Conservation (phyloP, 2,797 vertebrate genomes). For the Tauraco hartlaubi region DNA sequence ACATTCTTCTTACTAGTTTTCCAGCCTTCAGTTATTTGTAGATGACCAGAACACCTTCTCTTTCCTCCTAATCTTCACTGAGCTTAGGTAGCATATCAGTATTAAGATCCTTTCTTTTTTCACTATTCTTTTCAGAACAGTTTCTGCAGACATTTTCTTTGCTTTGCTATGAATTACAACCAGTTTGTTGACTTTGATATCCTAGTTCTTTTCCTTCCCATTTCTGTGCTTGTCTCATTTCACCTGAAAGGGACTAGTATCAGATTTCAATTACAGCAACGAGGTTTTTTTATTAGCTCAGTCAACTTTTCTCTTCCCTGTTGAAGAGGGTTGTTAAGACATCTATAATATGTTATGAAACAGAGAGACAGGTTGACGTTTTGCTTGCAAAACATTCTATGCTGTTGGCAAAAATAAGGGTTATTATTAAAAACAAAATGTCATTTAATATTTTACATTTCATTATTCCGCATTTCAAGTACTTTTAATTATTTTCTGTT, state of each 20-base stretch:
- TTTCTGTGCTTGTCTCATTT: not conserved
- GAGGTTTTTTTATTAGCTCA: not conserved
- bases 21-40: not conserved
- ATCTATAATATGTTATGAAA: not conserved
- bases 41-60: not conserved
- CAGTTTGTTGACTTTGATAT: not conserved
- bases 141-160: not conserved
- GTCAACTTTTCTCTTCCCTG: not conserved
- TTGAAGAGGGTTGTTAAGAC: not conserved
- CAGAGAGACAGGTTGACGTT: not conserved
- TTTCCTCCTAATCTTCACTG: not conserved
- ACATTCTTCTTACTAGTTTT: not conserved
- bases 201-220: not conserved
- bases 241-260: not conserved
- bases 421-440: conserved; percentile 7
- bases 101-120: not conserved
- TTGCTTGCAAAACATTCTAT: not conserved
- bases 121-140: not conserved
- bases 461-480: not conserved
- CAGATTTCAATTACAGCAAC: not conserved
- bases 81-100: not conserved
- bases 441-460: not conserved
- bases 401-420: not conserved
- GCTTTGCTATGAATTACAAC: not conserved
- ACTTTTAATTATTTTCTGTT: not conserved